Evolutionary conservation across 2,888 invertebrate species (phyloP), one percentile per base, ranked within the genome.

Genomic region (Drosophila leonis): DNA sequence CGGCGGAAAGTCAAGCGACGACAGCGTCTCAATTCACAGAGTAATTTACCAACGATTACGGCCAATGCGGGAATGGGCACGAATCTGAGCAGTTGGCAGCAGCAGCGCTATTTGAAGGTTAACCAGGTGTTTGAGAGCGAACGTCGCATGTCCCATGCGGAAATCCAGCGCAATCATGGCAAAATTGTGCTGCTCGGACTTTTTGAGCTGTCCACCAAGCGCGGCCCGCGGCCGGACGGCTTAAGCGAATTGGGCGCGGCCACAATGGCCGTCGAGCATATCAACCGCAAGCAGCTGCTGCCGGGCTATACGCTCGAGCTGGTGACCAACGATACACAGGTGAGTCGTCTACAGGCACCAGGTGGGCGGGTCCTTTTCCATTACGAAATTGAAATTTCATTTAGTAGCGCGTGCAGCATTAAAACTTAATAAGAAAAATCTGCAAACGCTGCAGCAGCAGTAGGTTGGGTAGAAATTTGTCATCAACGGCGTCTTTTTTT

Each of bases 311-410:
- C 94, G 54, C 94, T 98, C 70, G 95, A 95, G 75, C 94, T 98
- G 74, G 94, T 97, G 87, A 95, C 96, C 82, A 98, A 98, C 91
- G 97, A 98, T 90, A 97, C 98, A 0, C 95, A 96, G 96, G 98
- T 98, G 94, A 93, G 94, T 69, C 15, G 0, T 1, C 33, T 0
- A 18, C 41, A 13, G 39, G 56, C 12, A 2, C 8, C 42, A 29
- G 42, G 31, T 56, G 35, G 57, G 44, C 31, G 24, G 20, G 13
- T 13, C 20, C 0, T 29, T 29, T 39, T 78, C 72, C 86, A 86
- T 90, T 90, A 87, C 71, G 56, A 83, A 83, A 90, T 86, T 90
- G 87, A 88, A 80, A 83, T 86, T 86, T 90, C 79, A 88, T 86
- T 90, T 79, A 81, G 71, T 74, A 67, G 82, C 81, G 78, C 80